Percentiles rank a stretch among this genome's conserved stretches.
Conservation (phyloP, 1,140 invertebrate genomes). For the Saccostrea cuccullata region DNA sequence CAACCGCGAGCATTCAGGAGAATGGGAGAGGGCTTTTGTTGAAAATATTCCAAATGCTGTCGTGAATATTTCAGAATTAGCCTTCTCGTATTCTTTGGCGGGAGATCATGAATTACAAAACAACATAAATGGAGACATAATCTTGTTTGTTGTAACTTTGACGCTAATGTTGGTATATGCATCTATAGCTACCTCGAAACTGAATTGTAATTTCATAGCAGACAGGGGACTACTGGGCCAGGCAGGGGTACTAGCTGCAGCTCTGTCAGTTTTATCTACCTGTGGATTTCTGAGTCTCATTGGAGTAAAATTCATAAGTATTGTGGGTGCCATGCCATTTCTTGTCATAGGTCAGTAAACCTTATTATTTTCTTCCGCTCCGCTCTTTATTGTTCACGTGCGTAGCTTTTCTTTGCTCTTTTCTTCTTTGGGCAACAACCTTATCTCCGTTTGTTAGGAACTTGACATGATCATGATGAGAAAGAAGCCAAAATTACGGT, state of each 20-base stretch:
- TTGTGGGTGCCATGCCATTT: conserved; percentile 96
- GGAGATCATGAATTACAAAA: conserved; percentile 55
- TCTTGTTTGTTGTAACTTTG: conserved; percentile 62
- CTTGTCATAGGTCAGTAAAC: conserved; percentile 82
- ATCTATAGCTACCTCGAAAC: conserved; percentile 53
- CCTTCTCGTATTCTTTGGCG: conserved; percentile 52
- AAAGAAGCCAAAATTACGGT: no score
- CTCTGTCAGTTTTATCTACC: conserved; percentile 91
- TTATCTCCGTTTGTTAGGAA: no score
- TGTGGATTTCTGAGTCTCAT: conserved; percentile 94
- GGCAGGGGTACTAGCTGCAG: conserved; percentile 87
- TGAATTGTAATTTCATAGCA: conserved; percentile 57
- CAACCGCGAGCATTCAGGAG: background rate
- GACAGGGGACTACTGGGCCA: conserved; percentile 49
- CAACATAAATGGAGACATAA: conserved; percentile 57
- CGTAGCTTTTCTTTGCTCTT: no score
- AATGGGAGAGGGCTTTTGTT: conserved; percentile 50
- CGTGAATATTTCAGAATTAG: conserved; percentile 41
- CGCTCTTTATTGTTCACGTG: no score
- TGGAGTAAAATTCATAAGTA: conserved; percentile 95
- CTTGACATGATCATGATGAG: no score
- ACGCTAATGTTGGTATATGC: conserved; percentile 68
- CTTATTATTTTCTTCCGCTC: no score
- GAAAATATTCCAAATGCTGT: background rate
- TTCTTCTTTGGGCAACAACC: no score